Evolutionary conservation across 2,888 invertebrate genomes (phyloP).

Genomic region (Mamestra brassicae): DNA sequence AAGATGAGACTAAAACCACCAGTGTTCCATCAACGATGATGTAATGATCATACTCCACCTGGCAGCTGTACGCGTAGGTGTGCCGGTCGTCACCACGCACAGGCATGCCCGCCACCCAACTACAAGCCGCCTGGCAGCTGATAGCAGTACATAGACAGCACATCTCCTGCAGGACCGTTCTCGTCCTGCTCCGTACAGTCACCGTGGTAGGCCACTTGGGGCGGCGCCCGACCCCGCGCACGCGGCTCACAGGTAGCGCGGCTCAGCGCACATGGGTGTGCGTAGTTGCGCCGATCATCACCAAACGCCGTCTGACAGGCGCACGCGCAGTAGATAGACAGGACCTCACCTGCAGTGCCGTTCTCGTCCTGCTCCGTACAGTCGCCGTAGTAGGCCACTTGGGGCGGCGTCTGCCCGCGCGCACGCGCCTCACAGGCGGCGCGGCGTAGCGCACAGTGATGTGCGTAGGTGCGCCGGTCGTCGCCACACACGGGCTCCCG

Average conservation of each 20-base stretch:
- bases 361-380: conserved; percentile 93
- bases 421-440: conserved; percentile 93
- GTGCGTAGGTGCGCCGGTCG: conserved; percentile 94
- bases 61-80: no score
- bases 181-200: conserved; percentile 94
- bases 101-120: no score
- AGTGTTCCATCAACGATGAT: no score
- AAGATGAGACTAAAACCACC: no score
- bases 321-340: conserved; percentile 90
- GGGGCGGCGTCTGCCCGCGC: conserved; percentile 90
- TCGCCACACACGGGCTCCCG: conserved; percentile 95
- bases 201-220: conserved; percentile 93
- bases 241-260: conserved; percentile 90
- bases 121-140: no score
- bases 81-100: no score
- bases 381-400: conserved; percentile 94
- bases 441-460: conserved; percentile 95
- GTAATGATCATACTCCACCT: no score
- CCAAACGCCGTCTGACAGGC: conserved; percentile 95
- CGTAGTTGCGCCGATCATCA: conserved; percentile 94
- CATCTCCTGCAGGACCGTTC: conserved; percentile 62
- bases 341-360: conserved; percentile 7
- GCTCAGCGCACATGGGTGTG: conserved; percentile 95
- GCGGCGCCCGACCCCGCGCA: conserved; percentile 91
- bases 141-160: conserved; percentile 71